Percentiles rank a stretch among this genome's conserved stretches.
Conservation (phyloP, 2,797 vertebrate species). For the Gymnodraco acuticeps region DNA sequence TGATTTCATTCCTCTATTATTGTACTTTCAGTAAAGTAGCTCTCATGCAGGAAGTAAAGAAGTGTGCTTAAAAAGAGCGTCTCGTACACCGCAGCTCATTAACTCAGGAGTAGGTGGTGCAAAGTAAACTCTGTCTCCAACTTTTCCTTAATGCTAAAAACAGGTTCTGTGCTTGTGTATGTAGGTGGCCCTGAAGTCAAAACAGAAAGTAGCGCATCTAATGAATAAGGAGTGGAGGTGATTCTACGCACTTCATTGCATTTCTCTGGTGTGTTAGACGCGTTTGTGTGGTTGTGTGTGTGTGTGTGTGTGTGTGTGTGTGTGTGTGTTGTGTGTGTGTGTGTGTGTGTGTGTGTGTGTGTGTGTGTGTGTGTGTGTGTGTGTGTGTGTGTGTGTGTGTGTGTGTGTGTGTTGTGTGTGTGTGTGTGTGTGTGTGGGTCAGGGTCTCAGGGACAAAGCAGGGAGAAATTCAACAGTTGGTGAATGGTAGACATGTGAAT, state of each 20-base stretch:
- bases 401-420: not conserved
- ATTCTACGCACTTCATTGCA: slow-evolving; percentile 46
- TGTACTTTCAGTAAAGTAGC: slow-evolving; percentile 17
- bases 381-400: not conserved
- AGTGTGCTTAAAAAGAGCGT: slow-evolving; percentile 32
- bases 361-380: not conserved
- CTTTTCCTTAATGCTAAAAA: slow-evolving; percentile 56
- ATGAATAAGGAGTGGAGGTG: slow-evolving; percentile 55
- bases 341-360: no score
- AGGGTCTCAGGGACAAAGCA: slow-evolving; percentile 5
- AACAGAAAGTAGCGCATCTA: slow-evolving; percentile 35
- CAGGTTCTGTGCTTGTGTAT: slow-evolving; percentile 52
- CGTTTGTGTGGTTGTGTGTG: not conserved
- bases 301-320: not conserved
- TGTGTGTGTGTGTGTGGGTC: not conserved
- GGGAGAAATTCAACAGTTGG: slow-evolving; percentile 59
- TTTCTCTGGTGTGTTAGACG: slow-evolving; percentile 29
- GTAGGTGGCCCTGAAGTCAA: slow-evolving; percentile 58
- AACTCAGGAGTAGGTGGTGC: slow-evolving; percentile 32
- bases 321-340: not conserved
- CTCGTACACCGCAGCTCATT: slow-evolving; percentile 62
- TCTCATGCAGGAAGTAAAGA: slow-evolving; percentile 34
- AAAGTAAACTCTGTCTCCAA: slow-evolving; percentile 43
- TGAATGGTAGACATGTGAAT: slow-evolving; percentile 64
- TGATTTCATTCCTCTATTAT: slow-evolving; percentile 19